These are phyloP conservation scores for Laodelphax striatellus DNA, from an alignment of 1,140 invertebrate species.

Conservation along the genomic window DNA sequence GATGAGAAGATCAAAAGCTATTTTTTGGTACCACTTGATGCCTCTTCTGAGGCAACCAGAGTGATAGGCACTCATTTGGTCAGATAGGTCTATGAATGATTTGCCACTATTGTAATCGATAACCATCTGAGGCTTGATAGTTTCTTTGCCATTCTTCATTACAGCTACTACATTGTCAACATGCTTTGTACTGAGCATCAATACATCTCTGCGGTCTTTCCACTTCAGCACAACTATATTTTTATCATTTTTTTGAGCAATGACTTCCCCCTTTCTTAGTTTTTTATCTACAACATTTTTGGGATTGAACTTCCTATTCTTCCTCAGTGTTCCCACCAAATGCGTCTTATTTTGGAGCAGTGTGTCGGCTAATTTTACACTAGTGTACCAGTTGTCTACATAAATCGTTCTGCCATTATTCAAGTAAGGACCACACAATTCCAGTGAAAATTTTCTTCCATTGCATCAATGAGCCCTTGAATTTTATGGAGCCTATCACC, in stretches of 20 bases:
- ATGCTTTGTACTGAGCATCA: slow-evolving; percentile 20
- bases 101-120: slow-evolving; percentile 31
- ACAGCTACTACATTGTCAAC: neutral
- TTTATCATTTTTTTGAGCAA: neutral
- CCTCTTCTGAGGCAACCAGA: neutral
- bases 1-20: neutral
- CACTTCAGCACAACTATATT: slow-evolving; percentile 23
- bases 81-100: slow-evolving; percentile 28
- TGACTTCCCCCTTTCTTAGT: slow-evolving; percentile 12
- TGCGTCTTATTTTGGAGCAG: slow-evolving; percentile 8
- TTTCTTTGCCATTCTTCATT: slow-evolving; percentile 9
- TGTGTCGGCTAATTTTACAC: slow-evolving; percentile 27
- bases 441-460: slow-evolving; percentile 20
- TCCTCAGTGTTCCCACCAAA: slow-evolving; percentile 6
- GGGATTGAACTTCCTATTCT: slow-evolving; percentile 8
- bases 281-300: slow-evolving; percentile 3
- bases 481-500: slow-evolving; percentile 22
- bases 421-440: slow-evolving; percentile 21
- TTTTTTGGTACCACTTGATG: neutral
- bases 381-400: slow-evolving; percentile 30
- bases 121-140: slow-evolving; percentile 27
- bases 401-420: slow-evolving; percentile 24
- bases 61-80: slow-evolving; percentile 30
- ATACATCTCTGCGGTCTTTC: slow-evolving; percentile 22
- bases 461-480: slow-evolving; percentile 13